A percentile compares a stretch with the other conserved stretches of the same genome.
Evolutionary conservation across 1,140 invertebrate species (phyloP).

Genomic region (Drosophila navojoa): DNA sequence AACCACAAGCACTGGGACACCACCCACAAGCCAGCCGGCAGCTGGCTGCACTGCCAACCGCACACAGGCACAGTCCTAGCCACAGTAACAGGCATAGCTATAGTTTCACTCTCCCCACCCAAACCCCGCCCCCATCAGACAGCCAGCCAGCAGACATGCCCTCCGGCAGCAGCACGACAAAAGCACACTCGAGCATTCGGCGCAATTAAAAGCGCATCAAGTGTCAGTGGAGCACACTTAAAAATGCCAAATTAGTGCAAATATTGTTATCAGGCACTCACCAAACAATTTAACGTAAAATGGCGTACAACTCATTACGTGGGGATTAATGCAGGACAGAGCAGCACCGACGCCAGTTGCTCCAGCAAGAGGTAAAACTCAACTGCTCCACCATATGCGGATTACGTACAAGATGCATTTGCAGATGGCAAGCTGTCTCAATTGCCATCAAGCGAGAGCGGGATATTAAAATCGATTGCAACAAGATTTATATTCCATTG

Average conservation of each 20-base stretch:
- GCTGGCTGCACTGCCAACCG: background rate
- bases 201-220: slow-evolving; percentile 84
- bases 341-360: background rate
- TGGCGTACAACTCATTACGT: slow-evolving; percentile 83
- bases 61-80: slow-evolving; percentile 16
- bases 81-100: slow-evolving; percentile 14
- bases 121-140: slow-evolving; percentile 1
- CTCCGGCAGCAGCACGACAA: slow-evolving; percentile 41
- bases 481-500: no score
- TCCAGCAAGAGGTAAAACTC: background rate
- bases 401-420: background rate
- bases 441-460: background rate
- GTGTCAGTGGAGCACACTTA: slow-evolving; percentile 83
- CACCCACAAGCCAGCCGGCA: background rate
- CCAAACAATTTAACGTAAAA: slow-evolving; percentile 83
- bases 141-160: slow-evolving; percentile 20
- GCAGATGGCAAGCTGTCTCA: background rate
- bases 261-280: slow-evolving; percentile 84
- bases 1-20: slow-evolving; percentile 62
- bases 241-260: slow-evolving; percentile 84
- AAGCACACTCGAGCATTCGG: slow-evolving; percentile 76
- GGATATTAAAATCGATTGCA: no score
- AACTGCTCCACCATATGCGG: background rate
- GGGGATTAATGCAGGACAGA: slow-evolving; percentile 68
- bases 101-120: background rate